A percentile compares a stretch with the other conserved stretches of the same genome.
phyloP scores from a whole-genome alignment of 2,888 invertebrate species.

The Quadroppia sp. region DNA sequence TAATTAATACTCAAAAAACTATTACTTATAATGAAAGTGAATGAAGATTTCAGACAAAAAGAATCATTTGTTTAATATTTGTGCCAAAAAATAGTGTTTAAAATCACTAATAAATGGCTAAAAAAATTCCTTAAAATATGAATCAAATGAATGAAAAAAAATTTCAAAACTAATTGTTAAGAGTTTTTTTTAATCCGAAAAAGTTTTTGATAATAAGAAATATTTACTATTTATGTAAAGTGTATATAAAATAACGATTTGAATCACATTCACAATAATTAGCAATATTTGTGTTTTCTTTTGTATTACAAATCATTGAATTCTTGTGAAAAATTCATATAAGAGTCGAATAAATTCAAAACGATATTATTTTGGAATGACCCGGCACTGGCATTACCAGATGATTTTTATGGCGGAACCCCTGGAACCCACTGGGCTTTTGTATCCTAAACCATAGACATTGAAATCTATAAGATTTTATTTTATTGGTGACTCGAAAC shows the following conservation, averaged over 20 bases:
- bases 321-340: no score
- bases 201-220: neutral
- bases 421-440: no score
- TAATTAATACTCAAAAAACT: neutral
- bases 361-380: no score
- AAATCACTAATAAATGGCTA: neutral
- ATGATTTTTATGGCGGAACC: no score
- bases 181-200: neutral
- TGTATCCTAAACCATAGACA: no score
- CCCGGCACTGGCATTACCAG: no score
- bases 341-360: no score
- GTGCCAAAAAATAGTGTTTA: neutral
- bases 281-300: no score
- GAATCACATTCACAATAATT: no score
- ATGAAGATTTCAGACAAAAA: neutral
- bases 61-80: neutral
- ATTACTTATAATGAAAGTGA: neutral
- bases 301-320: no score
- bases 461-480: no score
- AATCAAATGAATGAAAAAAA: neutral
- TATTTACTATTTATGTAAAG: neutral
- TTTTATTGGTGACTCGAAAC: no score
- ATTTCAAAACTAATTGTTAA: neutral
- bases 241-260: neutral
- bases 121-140: slow-evolving; percentile 2